Conservation (phyloP, 2,113 vertebrate genomes). For the Pseudopodoces humilis region DNA sequence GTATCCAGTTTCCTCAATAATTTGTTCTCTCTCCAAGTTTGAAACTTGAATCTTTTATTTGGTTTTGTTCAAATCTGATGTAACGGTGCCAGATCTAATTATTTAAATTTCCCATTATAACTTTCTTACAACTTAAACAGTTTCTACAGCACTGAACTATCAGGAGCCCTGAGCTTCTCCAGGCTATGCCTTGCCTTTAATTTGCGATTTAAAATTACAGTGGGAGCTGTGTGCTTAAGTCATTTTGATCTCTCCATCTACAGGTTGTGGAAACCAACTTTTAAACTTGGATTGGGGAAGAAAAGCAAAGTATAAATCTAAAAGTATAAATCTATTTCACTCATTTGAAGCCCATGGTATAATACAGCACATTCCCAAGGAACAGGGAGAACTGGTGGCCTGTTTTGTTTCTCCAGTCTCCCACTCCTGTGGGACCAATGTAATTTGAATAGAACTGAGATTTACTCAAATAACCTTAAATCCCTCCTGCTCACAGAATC, state of each 20-base stretch:
- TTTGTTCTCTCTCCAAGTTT: background rate
- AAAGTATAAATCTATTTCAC: background rate
- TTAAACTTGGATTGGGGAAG: background rate
- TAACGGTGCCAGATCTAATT: background rate
- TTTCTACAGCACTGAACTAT: background rate
- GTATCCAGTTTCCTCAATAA: background rate
- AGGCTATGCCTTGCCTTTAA: background rate
- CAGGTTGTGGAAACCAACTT: background rate
- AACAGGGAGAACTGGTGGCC: background rate
- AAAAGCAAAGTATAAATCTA: background rate
- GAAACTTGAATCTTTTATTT: background rate
- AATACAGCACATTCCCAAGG: background rate
- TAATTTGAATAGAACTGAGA: background rate
- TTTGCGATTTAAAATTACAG: background rate
- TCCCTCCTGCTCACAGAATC: background rate
- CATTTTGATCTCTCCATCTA: background rate
- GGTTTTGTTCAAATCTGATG: background rate
- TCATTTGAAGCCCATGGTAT: background rate
- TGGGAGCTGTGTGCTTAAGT: background rate
- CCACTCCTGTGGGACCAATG: background rate
- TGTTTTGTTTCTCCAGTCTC: background rate
- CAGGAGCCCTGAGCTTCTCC: background rate
- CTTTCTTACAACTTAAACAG: background rate
- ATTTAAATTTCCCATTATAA: background rate
- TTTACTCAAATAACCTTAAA: background rate